A percentile compares a stretch with the other conserved stretches of the same genome.
phyloP scores from a whole-genome alignment of 2,888 invertebrate genomes.

The Mesorhabditis belari region DNA sequence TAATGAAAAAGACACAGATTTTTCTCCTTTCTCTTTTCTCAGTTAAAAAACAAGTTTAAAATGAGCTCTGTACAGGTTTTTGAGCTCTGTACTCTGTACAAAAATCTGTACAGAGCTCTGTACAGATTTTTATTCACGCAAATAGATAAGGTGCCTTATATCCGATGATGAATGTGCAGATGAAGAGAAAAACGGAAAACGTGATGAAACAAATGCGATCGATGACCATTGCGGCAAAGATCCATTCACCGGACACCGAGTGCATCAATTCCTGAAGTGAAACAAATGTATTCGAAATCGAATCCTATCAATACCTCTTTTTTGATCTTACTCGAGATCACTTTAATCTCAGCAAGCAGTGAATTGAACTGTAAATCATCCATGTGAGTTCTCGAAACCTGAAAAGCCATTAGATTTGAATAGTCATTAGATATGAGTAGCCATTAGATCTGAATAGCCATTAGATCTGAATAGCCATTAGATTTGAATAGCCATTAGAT shows the following conservation, averaged over 20 bases:
- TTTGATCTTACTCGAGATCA: constrained; percentile 42
- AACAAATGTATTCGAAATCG: neutral
- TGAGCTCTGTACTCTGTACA: neutral
- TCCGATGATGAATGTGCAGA: constrained; percentile 41
- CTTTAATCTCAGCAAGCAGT: constrained; percentile 28
- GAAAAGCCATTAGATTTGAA: neutral
- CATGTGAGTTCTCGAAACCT: constrained; percentile 5
- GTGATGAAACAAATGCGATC: constrained; percentile 49
- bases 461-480: no score
- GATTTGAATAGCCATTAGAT: no score
- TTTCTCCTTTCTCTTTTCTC: no score
- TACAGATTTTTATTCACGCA: constrained; percentile 22
- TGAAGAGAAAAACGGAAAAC: constrained; percentile 42
- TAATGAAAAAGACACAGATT: no score
- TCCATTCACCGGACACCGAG: constrained; percentile 46
- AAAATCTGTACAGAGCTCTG: neutral
- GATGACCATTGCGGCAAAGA: constrained; percentile 48
- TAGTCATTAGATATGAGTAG: no score
- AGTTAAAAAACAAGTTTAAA: neutral
- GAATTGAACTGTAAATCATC: constrained; percentile 28
- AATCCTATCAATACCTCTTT: constrained; percentile 39
- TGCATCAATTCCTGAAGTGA: constrained; percentile 41
- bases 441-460: no score
- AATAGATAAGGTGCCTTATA: constrained; percentile 47
- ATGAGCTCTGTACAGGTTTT: neutral